These are phyloP conservation scores for Peromyscus attwateri DNA, from an alignment of 2,797 vertebrate genomes.

Conservation along the genomic window DNA sequence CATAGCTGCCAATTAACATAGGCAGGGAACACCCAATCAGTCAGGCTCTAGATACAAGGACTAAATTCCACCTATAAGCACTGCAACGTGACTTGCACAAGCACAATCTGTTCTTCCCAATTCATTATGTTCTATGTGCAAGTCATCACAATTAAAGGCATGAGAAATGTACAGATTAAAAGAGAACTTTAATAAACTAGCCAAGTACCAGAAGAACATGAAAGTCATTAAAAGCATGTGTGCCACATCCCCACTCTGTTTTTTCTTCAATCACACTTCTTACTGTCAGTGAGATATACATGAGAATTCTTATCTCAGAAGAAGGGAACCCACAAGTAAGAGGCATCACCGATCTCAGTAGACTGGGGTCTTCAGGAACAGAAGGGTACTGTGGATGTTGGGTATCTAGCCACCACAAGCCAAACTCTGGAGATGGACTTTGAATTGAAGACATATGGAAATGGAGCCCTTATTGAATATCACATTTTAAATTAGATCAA, in stretches of 20 bases:
- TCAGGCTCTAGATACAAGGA: neutral
- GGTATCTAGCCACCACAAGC: neutral
- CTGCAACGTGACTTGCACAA: neutral
- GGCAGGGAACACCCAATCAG: neutral
- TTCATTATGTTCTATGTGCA: neutral
- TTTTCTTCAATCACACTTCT: neutral
- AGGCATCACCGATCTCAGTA: neutral
- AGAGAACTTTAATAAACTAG: neutral
- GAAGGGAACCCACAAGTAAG: neutral
- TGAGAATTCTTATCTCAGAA: neutral
- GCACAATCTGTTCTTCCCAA: neutral
- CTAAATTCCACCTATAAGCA: neutral
- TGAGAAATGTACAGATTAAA: slow-evolving; percentile 21
- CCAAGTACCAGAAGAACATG: slow-evolving; percentile 11
- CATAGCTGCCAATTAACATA: neutral
- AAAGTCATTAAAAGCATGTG: neutral
- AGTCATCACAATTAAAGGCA: neutral
- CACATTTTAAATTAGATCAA: slow-evolving; percentile 13
- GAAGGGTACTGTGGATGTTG: neutral
- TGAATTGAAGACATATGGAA: neutral
- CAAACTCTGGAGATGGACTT: neutral
- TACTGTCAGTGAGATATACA: neutral
- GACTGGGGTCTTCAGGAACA: neutral
- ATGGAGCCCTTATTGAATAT: neutral
- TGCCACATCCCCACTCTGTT: neutral